Conservation (phyloP, 2,888 invertebrate genomes). For the Caradrina kadenii region DNA sequence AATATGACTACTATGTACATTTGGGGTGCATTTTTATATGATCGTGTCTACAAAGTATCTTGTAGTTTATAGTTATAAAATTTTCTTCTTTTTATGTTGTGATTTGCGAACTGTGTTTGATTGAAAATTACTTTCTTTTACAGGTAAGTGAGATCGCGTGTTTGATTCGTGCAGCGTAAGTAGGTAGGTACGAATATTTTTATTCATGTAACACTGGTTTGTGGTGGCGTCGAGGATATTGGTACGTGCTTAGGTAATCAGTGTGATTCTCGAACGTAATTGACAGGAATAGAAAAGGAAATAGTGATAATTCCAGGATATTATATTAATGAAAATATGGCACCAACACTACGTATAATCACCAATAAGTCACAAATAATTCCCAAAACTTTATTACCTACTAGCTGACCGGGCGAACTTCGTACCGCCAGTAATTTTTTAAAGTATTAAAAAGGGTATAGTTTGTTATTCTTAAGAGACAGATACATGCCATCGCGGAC, state of each 20-base stretch:
- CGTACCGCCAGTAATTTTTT: too few relatives aligned
- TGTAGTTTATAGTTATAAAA: constrained; percentile 9
- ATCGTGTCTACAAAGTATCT: constrained; percentile 4
- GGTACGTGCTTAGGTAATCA: constrained; percentile 12
- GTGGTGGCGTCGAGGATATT: not conserved
- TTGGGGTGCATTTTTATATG: not conserved
- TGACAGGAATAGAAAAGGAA: too few relatives aligned
- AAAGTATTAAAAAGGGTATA: too few relatives aligned
- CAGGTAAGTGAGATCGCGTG: constrained; percentile 65
- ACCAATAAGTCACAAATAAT: too few relatives aligned
- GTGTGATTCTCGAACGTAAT: constrained; percentile 12
- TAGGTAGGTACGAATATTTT: constrained; percentile 55
- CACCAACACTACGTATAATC: too few relatives aligned
- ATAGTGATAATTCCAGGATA: too few relatives aligned
- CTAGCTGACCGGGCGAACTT: too few relatives aligned
- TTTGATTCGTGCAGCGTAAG: constrained; percentile 41
- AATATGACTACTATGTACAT: not conserved
- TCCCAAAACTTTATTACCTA: too few relatives aligned
- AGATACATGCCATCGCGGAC: too few relatives aligned
- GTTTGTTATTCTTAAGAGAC: too few relatives aligned
- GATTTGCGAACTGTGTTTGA: constrained; percentile 33
- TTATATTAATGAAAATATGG: too few relatives aligned
- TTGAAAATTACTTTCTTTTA: constrained; percentile 56
- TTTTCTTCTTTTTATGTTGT: not conserved
- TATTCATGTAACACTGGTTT: constrained; percentile 22